Evolutionary conservation across 2,888 invertebrate species (phyloP), one percentile per base, ranked within the genome.

Genomic region (Scaptomyza cyrtandrae): DNA sequence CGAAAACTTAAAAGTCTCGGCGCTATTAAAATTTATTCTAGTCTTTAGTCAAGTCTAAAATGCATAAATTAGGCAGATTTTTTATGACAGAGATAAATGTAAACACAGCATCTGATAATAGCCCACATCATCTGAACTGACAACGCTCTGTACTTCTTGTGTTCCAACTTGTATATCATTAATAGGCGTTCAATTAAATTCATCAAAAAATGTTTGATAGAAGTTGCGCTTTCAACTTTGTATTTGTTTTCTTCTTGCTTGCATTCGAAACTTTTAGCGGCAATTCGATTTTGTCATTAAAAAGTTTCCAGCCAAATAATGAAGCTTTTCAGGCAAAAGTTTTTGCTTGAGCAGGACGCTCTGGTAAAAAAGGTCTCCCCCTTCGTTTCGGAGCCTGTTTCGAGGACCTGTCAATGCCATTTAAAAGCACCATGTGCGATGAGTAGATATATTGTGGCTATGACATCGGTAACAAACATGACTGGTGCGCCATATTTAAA

Each of bases 401-500:
- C 24, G 24, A 37, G 11, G 27, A 11, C 2, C 7, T 52, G 1
- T 52, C 27, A 24, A 29, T 96, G 94, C 96, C 96, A 96, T 6
- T 91, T 89, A 41, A 95, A 93, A 0, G 93, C 90, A 10, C 95
- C 94, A 85, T 97, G 96, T 54, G 95, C 95, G 0, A 96, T 64
- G 37, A 96, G 89, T 3, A 97, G 92, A 90, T 97, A 97, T 0
- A 93, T 91, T 0, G 95, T 94, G 0, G 95, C 94, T 0, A 95
- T 93, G 0, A 94, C 49, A 0, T 95, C 93, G 58, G 95, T 95
- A 0, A 95, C 93, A 0, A 97, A 85, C 95, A 95, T 96, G 59
- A 97, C 93, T 0, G 98, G 97, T 89, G 97, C 96, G 4, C 97
- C 97, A 64, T 97, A 81, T 19, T 95, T 95, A 90, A 97, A 95